These are phyloP conservation scores for Lepidurus couesii DNA, from an alignment of 1,140 invertebrate species.

Conservation along the genomic window DNA sequence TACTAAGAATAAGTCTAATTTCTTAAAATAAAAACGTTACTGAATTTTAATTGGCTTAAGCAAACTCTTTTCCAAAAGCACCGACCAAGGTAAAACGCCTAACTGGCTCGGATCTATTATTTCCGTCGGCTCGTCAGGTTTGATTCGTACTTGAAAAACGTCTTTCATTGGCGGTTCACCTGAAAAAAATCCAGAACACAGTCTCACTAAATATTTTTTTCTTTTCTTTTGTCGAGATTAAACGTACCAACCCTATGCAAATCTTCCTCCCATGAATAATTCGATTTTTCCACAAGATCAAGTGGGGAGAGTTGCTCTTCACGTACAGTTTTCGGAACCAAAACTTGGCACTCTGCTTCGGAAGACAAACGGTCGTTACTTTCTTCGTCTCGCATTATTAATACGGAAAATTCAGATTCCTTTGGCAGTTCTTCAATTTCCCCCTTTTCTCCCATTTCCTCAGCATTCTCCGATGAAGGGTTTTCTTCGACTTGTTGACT, in stretches of 20 bases:
- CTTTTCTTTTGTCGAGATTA: not conserved
- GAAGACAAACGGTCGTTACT: not conserved
- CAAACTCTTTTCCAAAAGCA: not conserved
- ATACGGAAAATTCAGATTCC: not conserved
- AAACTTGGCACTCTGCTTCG: not conserved
- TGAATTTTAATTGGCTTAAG: not conserved
- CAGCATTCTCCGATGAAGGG: not conserved
- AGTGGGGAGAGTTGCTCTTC: not conserved
- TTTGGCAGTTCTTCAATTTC: not conserved
- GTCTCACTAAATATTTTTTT: not conserved
- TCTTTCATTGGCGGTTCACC: not conserved
- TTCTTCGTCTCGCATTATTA: not conserved
- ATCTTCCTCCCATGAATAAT: not conserved
- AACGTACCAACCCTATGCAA: not conserved
- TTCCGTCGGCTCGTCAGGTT: not conserved
- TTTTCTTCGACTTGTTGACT: not conserved
- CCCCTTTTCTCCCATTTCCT: not conserved
- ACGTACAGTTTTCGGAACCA: not conserved
- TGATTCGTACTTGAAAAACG: not conserved
- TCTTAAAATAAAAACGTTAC: not conserved
- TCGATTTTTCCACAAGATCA: not conserved
- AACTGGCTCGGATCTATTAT: not conserved
- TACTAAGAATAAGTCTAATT: not conserved
- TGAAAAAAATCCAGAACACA: not conserved
- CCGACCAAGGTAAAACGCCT: not conserved